Conservation (phyloP, 2,113 vertebrate species). For the Embiotoca jacksoni region DNA sequence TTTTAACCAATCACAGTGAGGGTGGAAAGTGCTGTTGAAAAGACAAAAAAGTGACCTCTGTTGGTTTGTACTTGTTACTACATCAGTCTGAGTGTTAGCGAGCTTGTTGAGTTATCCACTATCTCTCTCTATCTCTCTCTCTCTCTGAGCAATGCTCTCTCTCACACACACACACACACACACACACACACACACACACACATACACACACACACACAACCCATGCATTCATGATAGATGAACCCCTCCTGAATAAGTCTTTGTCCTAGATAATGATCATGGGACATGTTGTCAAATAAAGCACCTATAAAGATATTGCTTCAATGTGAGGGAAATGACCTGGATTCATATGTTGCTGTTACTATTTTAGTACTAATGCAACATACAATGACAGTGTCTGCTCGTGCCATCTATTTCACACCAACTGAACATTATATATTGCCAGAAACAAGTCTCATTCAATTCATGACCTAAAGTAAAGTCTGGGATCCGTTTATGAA, state of each 20-base stretch:
- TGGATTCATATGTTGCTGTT: slow-evolving; percentile 52
- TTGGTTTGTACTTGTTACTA: slow-evolving; percentile 52
- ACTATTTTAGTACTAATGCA: slow-evolving; percentile 24
- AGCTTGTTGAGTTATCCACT: background rate
- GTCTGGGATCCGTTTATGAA: slow-evolving; percentile 14
- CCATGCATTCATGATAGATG: slow-evolving; percentile 58
- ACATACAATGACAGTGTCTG: slow-evolving; percentile 9
- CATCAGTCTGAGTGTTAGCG: slow-evolving; percentile 39
- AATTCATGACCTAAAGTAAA: background rate
- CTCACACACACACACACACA: background rate
- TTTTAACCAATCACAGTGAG: background rate
- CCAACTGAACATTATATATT: background rate
- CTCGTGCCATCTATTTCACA: slow-evolving; percentile 18
- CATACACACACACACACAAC: slow-evolving; percentile 27
- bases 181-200: background rate
- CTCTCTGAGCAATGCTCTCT: slow-evolving; percentile 6
- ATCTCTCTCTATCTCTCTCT: background rate
- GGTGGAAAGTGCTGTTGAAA: background rate
- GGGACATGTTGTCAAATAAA: slow-evolving; percentile 68
- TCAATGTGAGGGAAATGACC: slow-evolving; percentile 61
- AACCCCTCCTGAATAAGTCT: slow-evolving; percentile 63
- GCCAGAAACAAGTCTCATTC: no score
- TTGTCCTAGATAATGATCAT: slow-evolving; percentile 71
- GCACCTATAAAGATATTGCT: slow-evolving; percentile 56
- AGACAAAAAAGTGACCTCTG: slow-evolving; percentile 74